These are phyloP conservation scores for Drosophila persimilis DNA, from an alignment of 1,140 invertebrate species.

Conservation along the genomic window DNA sequence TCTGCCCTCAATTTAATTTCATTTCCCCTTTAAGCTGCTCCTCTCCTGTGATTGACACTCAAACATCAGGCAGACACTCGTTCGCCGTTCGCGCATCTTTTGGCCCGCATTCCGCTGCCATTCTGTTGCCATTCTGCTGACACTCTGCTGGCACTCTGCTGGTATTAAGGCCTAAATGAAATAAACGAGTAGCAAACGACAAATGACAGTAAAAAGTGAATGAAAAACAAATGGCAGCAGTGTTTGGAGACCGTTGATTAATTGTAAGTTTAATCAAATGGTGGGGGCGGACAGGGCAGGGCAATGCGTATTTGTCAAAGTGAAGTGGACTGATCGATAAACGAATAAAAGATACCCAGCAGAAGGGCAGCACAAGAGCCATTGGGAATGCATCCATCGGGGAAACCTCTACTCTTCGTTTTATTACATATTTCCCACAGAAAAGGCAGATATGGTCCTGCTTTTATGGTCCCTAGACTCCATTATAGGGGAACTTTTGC, in stretches of 20 bases:
- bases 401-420: too few species aligned
- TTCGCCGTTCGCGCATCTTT: not conserved
- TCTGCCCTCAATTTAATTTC: too few species aligned
- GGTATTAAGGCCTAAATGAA: conserved; percentile 19
- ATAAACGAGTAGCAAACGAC: conserved; percentile 15
- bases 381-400: too few species aligned
- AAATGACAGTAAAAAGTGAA: conserved; percentile 42
- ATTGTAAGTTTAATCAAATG: conserved; percentile 65
- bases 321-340: not conserved
- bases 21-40: too few species aligned
- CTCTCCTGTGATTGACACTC: conserved; percentile 38
- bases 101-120: not conserved
- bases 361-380: not conserved
- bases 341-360: not conserved
- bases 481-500: too few species aligned
- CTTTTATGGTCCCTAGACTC: too few species aligned
- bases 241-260: conserved; percentile 53
- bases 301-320: conserved; percentile 37
- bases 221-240: conserved; percentile 39
- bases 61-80: conserved; percentile 16
- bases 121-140: conserved; percentile 11
- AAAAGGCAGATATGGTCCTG: too few species aligned
- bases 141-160: conserved; percentile 13
- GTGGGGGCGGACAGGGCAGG: not conserved
- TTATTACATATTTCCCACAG: too few species aligned